Base-by-base conservation (phyloP, 1,140 invertebrate genomes). In the Hyphantria cunea region DNA sequence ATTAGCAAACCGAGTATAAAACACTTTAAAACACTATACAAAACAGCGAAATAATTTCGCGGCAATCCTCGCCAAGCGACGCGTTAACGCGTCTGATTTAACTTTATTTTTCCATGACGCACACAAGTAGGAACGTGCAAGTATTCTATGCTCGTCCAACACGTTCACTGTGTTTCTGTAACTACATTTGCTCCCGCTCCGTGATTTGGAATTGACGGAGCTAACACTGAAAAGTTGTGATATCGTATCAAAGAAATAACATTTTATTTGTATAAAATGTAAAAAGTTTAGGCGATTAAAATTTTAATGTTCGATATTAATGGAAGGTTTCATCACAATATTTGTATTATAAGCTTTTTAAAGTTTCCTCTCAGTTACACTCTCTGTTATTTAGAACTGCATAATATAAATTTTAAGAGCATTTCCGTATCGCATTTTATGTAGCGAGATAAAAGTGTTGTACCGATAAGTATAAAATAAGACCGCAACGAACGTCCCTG, bases 401-500 rank as follows among this genome's bases (percentile, higher is more conserved):
- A 79, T 74, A 56, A 67, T 56, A 78, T 73, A 85, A 81, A 10
- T 80, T 82, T 85, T 74, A 80, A 85, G 82, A 78, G 76, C 76
- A 65, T 72, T 5, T 66, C 68, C 72, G 77, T 72, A 72, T 77
- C 74, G 70, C 72, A 69, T 77, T 83, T 78, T 78, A 82, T 75
- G 71, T 71, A 68, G 62, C 77, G 74, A 78, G 73, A 78, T 80
- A 75, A 85, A 79, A 84, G 77, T 80, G 67, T 70, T 78, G 64
- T 77, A 76, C 76, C 79, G 79, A 83, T 83, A 85, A 83, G 76
- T 78, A 78, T 80, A 72, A 80, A 80, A 80, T 84, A 75, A 80
- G 79, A 74, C 45, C 64, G 41, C 47, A 45, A 14, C 55, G 55
- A 66, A 50, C 64, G 60, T 61, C 60, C 59, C 61, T 64, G 58